These are phyloP conservation scores for Lasioglossum vierecki DNA, from an alignment of 2,888 invertebrate genomes.

Conservation along the genomic window DNA sequence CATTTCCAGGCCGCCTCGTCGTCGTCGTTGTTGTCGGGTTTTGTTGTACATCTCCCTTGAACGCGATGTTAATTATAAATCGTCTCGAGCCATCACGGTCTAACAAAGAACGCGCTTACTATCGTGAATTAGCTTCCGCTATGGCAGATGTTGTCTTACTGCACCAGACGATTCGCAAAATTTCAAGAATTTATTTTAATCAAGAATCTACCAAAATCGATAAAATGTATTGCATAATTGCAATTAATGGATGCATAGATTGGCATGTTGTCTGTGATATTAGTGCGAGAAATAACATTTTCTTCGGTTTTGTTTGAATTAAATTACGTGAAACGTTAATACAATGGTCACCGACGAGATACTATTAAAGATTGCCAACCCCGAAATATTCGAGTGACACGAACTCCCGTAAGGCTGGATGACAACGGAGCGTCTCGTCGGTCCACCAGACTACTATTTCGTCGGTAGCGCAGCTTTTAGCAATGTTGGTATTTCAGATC, in stretches of 20 bases:
- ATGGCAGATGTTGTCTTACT: neutral
- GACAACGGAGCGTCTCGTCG: too few species aligned
- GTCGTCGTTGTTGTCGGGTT: neutral
- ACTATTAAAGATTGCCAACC: too few species aligned
- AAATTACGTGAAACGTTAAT: neutral
- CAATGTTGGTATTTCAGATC: too few species aligned
- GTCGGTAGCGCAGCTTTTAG: too few species aligned
- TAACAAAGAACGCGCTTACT: slow-evolving; percentile 17
- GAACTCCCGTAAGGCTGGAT: too few species aligned
- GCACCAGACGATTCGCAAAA: neutral
- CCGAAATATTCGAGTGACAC: too few species aligned
- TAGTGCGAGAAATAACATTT: neutral
- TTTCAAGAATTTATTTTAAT: too few species aligned
- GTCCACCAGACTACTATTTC: too few species aligned
- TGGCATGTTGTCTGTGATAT: neutral
- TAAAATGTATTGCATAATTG: neutral
- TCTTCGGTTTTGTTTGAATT: neutral
- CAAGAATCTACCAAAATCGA: neutral
- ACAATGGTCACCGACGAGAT: neutral
- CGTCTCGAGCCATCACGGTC: slow-evolving; percentile 14
- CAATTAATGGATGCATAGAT: neutral
- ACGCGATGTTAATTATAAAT: slow-evolving; percentile 36
- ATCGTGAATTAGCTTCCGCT: slow-evolving; percentile 13
- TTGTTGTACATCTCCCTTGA: neutral
- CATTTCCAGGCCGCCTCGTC: neutral